phyloP scores from a whole-genome alignment of 1,140 invertebrate species.

The Diorhabda sublineata region DNA sequence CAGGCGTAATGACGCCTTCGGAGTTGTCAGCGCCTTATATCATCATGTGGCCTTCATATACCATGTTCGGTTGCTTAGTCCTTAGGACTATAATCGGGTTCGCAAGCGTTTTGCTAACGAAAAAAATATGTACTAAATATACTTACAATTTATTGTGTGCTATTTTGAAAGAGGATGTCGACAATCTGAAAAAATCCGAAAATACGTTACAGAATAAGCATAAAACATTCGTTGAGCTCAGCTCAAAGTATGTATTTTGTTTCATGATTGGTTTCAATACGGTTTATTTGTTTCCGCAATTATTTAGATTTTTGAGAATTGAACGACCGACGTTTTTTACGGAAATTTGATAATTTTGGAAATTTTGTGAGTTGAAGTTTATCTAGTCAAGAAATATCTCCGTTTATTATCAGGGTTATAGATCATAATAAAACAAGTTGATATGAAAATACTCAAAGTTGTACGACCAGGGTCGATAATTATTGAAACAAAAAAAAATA shows the following conservation, averaged over 20 bases:
- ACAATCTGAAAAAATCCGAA: constrained; percentile 58
- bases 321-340: constrained; percentile 79
- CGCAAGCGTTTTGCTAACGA: constrained; percentile 62
- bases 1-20: constrained; percentile 61
- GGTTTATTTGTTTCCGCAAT: constrained; percentile 70
- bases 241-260: constrained; percentile 77
- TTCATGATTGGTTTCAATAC: constrained; percentile 72
- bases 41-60: constrained; percentile 72
- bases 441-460: too few species aligned
- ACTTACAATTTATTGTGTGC: constrained; percentile 67
- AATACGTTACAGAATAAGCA: constrained; percentile 61
- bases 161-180: constrained; percentile 61
- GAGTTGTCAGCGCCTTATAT: constrained; percentile 60
- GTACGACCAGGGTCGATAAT: too few species aligned
- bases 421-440: neutral
- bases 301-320: constrained; percentile 71
- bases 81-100: constrained; percentile 72
- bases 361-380: neutral
- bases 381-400: neutral
- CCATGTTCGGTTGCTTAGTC: constrained; percentile 61
- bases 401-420: neutral
- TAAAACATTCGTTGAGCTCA: constrained; percentile 71
- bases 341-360: constrained; percentile 60
- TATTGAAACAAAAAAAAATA: too few species aligned
- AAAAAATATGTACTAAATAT: constrained; percentile 64